Evolutionary conservation across 2,888 invertebrate species (phyloP), one percentile per base, ranked within the genome.

Genomic region (Tromatobia lineatoria): DNA sequence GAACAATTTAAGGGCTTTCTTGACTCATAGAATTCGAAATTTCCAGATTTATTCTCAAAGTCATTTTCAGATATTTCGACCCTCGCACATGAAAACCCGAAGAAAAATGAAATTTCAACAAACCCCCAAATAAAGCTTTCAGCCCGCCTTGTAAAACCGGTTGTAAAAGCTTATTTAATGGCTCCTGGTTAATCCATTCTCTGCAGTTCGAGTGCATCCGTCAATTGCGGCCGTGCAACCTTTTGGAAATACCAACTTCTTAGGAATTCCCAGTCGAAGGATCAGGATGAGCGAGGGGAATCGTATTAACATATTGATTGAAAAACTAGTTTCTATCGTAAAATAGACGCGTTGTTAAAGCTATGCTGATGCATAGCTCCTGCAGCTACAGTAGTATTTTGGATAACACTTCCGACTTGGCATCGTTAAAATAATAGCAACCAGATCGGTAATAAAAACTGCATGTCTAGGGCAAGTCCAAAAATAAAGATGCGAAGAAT

Each of bases 161-260:
- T 73, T 20, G 59, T 59, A 82, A 69, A 78, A 47, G 42, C 20
- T 15, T 42, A 18, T 71, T 75, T 47, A 47, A 15, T 64, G 61
- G 1, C 57, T 57, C 38, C 29, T 45, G n/a, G 18, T 69, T n/a
- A 38, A 67, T 18, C 52, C 29, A 25, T 42, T 23, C 42, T 25
- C n/a, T 0, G 15, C n/a, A 25, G 57, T 25, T 25, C 50, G 18
- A 52, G 45, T 10, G 47, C 64, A 20, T 57, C 79, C 42, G 54
- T 47, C 42, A 59, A 67, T 73, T 25, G 38, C 50, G 18, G 18
- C 57, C 25, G 45, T 11, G 52, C 38, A 64, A 11, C 38, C 66
- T 54, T 70, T 34, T 38, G 74, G 74, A 23, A 79, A 82, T 79
- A 70, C 70, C 82, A 18, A 67, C 11, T 42, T 13, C 34, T 13